Base-by-base conservation (phyloP, 2,888 invertebrate species). In the Sesia bembeciformis region DNA sequence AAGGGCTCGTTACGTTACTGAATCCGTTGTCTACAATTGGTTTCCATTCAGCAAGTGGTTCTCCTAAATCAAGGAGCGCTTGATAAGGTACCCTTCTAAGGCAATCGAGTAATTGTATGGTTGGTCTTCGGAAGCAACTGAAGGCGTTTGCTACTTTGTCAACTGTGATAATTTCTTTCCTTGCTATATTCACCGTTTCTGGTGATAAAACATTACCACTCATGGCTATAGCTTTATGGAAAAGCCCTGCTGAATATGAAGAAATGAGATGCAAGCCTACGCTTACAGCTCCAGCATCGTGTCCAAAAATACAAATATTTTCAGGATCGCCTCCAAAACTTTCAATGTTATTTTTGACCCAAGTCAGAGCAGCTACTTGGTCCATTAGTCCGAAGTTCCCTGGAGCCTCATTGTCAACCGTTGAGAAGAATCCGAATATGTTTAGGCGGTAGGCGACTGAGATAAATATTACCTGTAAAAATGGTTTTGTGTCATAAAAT, bases 371-470 rank as follows among this genome's bases (percentile, higher is more conserved):
- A 0, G 95, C 96, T 40, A 94, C 93, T 82, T 96, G 96, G 69
- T 96, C 96, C 84, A 95, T 90, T 60, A 96, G 83, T 0, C 96
- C 96, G 62, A 91, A 95, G 75, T 96, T 96, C 1, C 96, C 96
- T 0, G 94, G 90, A 4, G 95, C 93, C 75, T 94, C 94, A 4
- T 93, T 92, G 70, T 96, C 95, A 65, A 93, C 90, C 4, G 95
- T 94, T 8, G 95, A 94, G 70, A 96, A 93, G 74, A 96, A 96
- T n/a, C 96, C 96, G 63, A 96, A 93, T 60, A 96, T 94, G 74
- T 94, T 95, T 52, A 96, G 81, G 4, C 96, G 92, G 79, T 94
- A 96, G 0, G 95, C 93, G 49, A 95, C 92, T 1, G 95, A 94
- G 4, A 96, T 93, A 52, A 96, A 93, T 64, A 96, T 92, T 7